phyloP scores from a whole-genome alignment of 2,113 vertebrate genomes.

The Megaleporinus macrocephalus region DNA sequence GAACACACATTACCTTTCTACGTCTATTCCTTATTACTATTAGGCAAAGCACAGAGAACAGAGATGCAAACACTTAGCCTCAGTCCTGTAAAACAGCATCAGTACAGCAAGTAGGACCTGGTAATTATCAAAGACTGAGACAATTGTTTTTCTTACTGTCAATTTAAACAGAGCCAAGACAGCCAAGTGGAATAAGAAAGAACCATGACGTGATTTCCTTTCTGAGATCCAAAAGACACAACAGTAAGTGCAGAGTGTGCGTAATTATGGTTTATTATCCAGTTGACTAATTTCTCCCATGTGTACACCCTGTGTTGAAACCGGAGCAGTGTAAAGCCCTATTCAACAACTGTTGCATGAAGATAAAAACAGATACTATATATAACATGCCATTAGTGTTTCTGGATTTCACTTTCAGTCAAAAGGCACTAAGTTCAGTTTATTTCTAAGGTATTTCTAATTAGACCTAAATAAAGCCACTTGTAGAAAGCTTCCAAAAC shows the following conservation, averaged over 20 bases:
- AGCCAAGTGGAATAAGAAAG: conserved; percentile 11
- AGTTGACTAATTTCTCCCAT: neutral
- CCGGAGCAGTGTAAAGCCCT: neutral
- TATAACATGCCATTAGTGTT: too few species aligned
- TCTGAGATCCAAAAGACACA: neutral
- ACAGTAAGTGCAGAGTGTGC: neutral
- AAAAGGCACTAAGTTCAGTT: too few species aligned
- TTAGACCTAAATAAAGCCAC: too few species aligned
- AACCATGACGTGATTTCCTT: too few species aligned
- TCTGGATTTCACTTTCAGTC: too few species aligned
- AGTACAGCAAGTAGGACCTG: neutral
- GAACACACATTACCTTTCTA: neutral
- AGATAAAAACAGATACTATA: too few species aligned
- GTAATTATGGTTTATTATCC: neutral
- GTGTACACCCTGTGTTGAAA: neutral
- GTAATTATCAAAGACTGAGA: neutral
- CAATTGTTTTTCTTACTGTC: conserved; percentile 3
- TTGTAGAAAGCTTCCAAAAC: too few species aligned
- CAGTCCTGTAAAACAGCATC: neutral
- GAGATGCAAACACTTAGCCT: too few species aligned
- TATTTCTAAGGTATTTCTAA: too few species aligned
- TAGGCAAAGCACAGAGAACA: too few species aligned
- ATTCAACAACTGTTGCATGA: neutral
- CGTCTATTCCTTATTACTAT: too few species aligned
- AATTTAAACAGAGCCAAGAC: conserved; percentile 38